A percentile compares a stretch with the other conserved stretches of the same genome.
Conservation (phyloP, 1,140 invertebrate species). For the Drosophila mayri region DNA sequence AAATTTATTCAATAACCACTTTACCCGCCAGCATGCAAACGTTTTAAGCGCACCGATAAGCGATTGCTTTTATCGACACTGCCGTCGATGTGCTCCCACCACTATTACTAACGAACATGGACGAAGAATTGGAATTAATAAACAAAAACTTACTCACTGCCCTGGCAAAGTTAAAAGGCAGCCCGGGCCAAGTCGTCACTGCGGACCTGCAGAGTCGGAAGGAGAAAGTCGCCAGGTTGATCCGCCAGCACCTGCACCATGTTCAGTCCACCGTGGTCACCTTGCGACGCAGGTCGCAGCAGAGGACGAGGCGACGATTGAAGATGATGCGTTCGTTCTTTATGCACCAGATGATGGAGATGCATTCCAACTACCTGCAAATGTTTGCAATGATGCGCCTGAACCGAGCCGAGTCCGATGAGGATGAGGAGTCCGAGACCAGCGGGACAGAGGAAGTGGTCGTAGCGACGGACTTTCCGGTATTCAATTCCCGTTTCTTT, state of each 20-base stretch:
- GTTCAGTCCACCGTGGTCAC: constrained; percentile 58
- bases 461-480: not conserved
- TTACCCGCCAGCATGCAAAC: not conserved
- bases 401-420: constrained; percentile 40
- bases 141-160: constrained; percentile 46
- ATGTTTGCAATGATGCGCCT: constrained; percentile 59
- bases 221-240: constrained; percentile 46
- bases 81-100: not conserved
- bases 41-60: not conserved
- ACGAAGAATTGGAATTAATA: constrained; percentile 53
- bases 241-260: constrained; percentile 51
- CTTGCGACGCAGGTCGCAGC: constrained; percentile 52
- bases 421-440: not conserved
- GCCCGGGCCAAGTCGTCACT: too few relatives aligned
- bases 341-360: constrained; percentile 66
- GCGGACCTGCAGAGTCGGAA: constrained; percentile 26
- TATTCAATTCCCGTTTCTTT: constrained; percentile 40
- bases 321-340: constrained; percentile 58
- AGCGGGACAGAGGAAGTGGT: not conserved
- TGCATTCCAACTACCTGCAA: constrained; percentile 65
- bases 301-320: constrained; percentile 38
- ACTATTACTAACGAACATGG: constrained; percentile 38
- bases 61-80: not conserved
- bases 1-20: not conserved
- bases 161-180: constrained; percentile 32